Base-by-base conservation (phyloP, 1,140 invertebrate species). In the Agraylea sexmaculata region DNA sequence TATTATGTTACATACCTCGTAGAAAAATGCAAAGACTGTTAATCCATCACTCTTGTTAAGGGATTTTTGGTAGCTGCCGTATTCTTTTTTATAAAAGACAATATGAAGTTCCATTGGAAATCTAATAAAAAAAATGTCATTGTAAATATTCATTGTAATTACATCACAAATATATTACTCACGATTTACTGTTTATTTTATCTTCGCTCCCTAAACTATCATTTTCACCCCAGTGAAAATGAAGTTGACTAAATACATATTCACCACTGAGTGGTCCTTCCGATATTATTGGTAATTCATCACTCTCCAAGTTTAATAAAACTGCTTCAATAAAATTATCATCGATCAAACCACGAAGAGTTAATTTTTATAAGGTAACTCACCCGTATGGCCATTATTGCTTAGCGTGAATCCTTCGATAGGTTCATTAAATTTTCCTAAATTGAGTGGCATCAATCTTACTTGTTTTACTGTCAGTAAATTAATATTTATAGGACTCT, bases 191-290 rank as follows among this genome's bases (percentile, higher is more conserved):
- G 42, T 89, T 84, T 13, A 95, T 80, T 16, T 73, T 72, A 65
- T 92, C 89, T 62, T 96, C 92, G 1, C 87, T 90, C 18, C 91
- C 91, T 32, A 78, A 59, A 0, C 69, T 68, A 50, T 89, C 79
- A 40, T 86, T 80, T 29, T 76, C 70, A 1, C 89, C 89, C 79
- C 78, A 82, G 53, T 82, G 78, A 46, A 81, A 81, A 56, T 92
- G 88, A 43, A 91, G 65, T 51, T 92, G 88, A 16, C 74, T 72
- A 47, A 93, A 87, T 21, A 75, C 59, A 53, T 89, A 93, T 16
- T 67, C 64, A 0, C 71, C 69, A 1, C 72, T 58, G 4, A 87
- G 64, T 0, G 85, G 85, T 0, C 83, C 84, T 7, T 78, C 80
- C 5, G 60, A 59, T 15, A 85, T 64, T 2, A 49, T 60, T 0